A percentile compares a stretch with the other conserved stretches of the same genome.
phyloP scores from a whole-genome alignment of 2,888 invertebrate species.

The Colletes collaris region DNA sequence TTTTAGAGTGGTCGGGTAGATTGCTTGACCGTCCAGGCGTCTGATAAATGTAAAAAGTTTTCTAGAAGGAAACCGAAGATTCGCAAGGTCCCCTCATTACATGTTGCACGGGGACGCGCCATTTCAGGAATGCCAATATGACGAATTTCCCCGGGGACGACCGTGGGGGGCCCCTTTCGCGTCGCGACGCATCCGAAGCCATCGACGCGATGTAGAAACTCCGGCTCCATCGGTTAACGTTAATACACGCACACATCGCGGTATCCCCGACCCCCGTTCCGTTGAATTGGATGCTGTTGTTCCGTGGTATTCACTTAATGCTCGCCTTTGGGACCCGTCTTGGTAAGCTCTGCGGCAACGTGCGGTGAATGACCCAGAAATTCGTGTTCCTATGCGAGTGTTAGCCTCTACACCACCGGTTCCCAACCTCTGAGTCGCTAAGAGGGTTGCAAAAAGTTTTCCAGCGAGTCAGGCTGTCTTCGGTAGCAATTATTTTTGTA shows the following conservation, averaged over 20 bases:
- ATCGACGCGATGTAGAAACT: conserved; percentile 52
- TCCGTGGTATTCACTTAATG: conserved; percentile 55
- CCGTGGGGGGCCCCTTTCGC: conserved; percentile 1
- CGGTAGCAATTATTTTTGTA: no score
- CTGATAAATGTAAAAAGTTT: conserved; percentile 17
- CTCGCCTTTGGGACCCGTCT: conserved; percentile 49
- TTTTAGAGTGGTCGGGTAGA: not conserved
- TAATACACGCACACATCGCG: conserved; percentile 41
- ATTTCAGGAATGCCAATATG: conserved; percentile 72
- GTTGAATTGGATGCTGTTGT: conserved; percentile 59
- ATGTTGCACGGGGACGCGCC: conserved; percentile 28
- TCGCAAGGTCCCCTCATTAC: conserved; percentile 31
- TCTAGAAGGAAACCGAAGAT: not conserved
- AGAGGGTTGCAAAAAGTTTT: no score
- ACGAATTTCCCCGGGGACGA: conserved; percentile 73
- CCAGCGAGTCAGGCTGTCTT: no score
- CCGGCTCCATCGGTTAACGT: conserved; percentile 55
- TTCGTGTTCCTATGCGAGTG: conserved; percentile 35
- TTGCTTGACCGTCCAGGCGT: not conserved
- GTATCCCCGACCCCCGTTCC: conserved; percentile 8
- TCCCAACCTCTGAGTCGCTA: no score
- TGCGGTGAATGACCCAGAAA: conserved; percentile 50
- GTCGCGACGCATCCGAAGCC: conserved; percentile 40
- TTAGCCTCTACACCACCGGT: no score
- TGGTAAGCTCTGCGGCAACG: conserved; percentile 32